Conservation (phyloP, 2,888 invertebrate species). For the Drosophila setosimentum region DNA sequence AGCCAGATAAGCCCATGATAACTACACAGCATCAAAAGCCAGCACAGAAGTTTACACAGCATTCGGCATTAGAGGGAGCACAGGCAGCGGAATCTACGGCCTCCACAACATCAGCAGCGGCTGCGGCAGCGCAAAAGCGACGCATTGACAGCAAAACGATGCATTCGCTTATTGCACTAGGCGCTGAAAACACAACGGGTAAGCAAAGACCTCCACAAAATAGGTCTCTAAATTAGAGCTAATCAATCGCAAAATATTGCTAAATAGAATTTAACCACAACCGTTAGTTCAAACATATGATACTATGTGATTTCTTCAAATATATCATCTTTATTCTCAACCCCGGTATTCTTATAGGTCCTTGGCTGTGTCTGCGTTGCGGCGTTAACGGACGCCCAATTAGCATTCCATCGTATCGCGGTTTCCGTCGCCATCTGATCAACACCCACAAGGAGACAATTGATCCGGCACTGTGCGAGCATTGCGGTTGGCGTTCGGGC, state of each 20-base stretch:
- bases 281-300: not conserved
- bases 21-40: slow-evolving; percentile 58
- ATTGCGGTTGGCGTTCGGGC: slow-evolving; percentile 92
- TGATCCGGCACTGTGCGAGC: slow-evolving; percentile 92
- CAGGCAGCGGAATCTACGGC: slow-evolving; percentile 32
- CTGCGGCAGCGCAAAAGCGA: slow-evolving; percentile 83
- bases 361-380: slow-evolving; percentile 93
- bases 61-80: slow-evolving; percentile 12
- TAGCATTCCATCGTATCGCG: slow-evolving; percentile 91
- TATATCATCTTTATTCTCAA: not conserved
- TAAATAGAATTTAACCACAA: not conserved
- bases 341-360: slow-evolving; percentile 84
- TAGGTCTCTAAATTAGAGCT: not conserved
- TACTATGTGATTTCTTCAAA: not conserved
- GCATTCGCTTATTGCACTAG: slow-evolving; percentile 87
- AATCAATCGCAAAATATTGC: not conserved
- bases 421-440: slow-evolving; percentile 92
- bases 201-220: not conserved
- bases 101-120: slow-evolving; percentile 27
- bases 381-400: slow-evolving; percentile 89
- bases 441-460: slow-evolving; percentile 92
- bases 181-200: slow-evolving; percentile 88
- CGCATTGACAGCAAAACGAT: slow-evolving; percentile 88
- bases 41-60: slow-evolving; percentile 34
- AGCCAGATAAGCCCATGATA: slow-evolving; percentile 63